Evolutionary conservation across 2,113 vertebrate species (phyloP).

Genomic region (Malurus elegans): DNA sequence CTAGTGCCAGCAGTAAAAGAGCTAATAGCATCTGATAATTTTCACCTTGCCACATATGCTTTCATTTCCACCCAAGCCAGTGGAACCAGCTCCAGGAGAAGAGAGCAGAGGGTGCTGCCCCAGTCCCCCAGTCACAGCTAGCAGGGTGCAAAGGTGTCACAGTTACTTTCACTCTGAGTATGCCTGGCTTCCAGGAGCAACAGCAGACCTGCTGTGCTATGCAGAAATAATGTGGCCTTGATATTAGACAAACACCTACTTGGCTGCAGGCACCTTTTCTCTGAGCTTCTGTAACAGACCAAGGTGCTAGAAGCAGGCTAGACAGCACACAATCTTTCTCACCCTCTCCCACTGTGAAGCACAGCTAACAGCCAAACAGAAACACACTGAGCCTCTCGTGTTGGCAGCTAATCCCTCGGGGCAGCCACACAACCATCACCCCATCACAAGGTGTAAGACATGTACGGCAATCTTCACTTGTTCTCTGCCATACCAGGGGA

Average conservation of each 20-base stretch:
- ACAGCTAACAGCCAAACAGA: not conserved
- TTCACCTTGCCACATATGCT: not conserved
- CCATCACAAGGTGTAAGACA: not conserved
- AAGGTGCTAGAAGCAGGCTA: not conserved
- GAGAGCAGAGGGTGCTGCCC: not conserved
- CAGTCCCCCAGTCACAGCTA: not conserved
- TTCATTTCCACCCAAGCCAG: not conserved
- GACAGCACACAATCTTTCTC: not conserved
- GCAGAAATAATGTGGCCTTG: accelerated
- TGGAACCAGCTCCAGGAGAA: not conserved
- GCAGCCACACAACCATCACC: not conserved
- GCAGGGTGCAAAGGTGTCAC: not conserved
- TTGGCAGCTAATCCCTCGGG: not conserved
- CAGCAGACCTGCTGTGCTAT: not conserved
- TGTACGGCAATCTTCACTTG: accelerated
- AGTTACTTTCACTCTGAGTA: not conserved
- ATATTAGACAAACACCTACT: not conserved
- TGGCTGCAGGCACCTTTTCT: not conserved
- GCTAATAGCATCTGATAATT: not conserved
- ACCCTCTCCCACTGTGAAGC: not conserved
- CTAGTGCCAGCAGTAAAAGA: not conserved
- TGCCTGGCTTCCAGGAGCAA: not conserved
- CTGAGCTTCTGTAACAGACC: not conserved
- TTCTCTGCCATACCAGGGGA: not conserved
- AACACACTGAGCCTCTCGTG: not conserved